phyloP scores from a whole-genome alignment of 2,113 vertebrate genomes.

The Polypterus bichir region DNA sequence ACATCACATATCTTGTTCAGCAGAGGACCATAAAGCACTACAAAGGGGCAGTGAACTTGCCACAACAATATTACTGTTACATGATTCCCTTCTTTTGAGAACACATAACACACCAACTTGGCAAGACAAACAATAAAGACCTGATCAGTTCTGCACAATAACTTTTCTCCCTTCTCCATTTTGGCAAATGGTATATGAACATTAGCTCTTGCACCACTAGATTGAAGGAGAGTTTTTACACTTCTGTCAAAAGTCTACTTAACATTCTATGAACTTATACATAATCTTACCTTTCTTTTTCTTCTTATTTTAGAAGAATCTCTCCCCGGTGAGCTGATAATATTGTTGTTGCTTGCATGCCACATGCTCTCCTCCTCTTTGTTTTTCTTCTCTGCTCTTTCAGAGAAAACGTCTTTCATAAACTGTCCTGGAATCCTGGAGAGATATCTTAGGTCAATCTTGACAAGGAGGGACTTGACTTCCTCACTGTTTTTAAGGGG shows the following conservation, averaged over 20 bases:
- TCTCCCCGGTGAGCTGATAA: constrained; percentile 43
- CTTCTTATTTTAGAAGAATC: constrained; percentile 60
- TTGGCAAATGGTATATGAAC: too few relatives aligned
- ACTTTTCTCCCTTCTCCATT: too few relatives aligned
- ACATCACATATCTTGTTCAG: too few relatives aligned
- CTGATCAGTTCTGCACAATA: too few relatives aligned
- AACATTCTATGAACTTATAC: background rate
- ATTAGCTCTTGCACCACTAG: too few relatives aligned
- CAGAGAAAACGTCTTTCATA: constrained; percentile 39
- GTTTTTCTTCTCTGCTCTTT: constrained; percentile 40
- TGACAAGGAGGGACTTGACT: constrained; percentile 80
- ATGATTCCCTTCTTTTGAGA: too few relatives aligned
- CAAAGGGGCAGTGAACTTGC: too few relatives aligned
- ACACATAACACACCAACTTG: too few relatives aligned
- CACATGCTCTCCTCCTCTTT: constrained; percentile 46
- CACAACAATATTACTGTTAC: too few relatives aligned
- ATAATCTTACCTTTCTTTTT: constrained; percentile 80
- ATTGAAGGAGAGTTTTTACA: too few relatives aligned
- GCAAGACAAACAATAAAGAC: too few relatives aligned
- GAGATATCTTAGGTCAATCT: constrained; percentile 85
- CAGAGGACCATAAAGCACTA: too few relatives aligned
- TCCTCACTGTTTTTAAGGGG: constrained; percentile 62
- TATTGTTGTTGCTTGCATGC: constrained; percentile 32
- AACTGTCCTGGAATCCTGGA: constrained; percentile 72
- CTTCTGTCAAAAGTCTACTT: background rate